Conservation (phyloP, 2,888 invertebrate genomes). For the Tenodera sinensis region DNA sequence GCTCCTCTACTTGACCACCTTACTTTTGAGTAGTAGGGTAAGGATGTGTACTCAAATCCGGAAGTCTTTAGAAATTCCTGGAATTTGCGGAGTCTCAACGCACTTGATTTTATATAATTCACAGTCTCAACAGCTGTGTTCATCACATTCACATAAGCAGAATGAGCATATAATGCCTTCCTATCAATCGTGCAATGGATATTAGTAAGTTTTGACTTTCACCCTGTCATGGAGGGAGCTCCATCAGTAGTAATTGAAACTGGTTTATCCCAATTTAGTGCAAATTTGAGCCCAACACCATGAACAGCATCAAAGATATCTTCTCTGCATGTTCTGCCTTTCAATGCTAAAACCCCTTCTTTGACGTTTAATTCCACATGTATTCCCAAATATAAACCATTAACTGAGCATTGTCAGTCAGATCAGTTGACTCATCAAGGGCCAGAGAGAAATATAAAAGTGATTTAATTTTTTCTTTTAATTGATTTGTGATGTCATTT, state of each 20-base stretch:
- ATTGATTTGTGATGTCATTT: too few species aligned
- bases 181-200: background rate
- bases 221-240: background rate
- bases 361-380: too few species aligned
- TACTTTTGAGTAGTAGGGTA: background rate
- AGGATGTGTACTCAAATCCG: background rate
- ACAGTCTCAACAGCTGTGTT: background rate
- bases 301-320: background rate
- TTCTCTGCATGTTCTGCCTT: background rate
- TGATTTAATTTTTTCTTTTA: too few species aligned
- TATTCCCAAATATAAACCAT: background rate
- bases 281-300: background rate
- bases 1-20: too few species aligned
- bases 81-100: background rate
- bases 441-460: too few species aligned
- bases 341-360: background rate
- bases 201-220: slow-evolving; percentile 3
- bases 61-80: background rate
- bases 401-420: background rate
- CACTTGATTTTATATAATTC: background rate
- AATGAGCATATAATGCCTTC: background rate
- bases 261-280: background rate
- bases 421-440: background rate
- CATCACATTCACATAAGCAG: background rate
- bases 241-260: background rate